Evolutionary conservation across 2,113 vertebrate genomes (phyloP).

Genomic region (human): GRCh38 chr6:20719001-20719500

Average conservation of each 20-base stretch:
- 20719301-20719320: neutral
- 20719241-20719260: neutral
- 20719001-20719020: neutral
- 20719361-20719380: neutral
- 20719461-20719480: constrained; percentile 37
- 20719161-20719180: neutral
- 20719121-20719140: too few relatives aligned
- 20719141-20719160: neutral
- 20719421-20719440: neutral
- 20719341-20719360: neutral
- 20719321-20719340: neutral
- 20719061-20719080: neutral
- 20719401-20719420: neutral
- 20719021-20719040: neutral
- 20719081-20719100: neutral
- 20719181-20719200: neutral
- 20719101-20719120: neutral
- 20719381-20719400: neutral
- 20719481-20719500: constrained; percentile 59
- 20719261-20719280: neutral
- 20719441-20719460: constrained; percentile 59
- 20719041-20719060: neutral
- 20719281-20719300: neutral
- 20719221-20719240: neutral
- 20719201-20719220: neutral